Evolutionary conservation across 2,888 invertebrate species (phyloP).

Genomic region (Alviniconcha strummeri): DNA sequence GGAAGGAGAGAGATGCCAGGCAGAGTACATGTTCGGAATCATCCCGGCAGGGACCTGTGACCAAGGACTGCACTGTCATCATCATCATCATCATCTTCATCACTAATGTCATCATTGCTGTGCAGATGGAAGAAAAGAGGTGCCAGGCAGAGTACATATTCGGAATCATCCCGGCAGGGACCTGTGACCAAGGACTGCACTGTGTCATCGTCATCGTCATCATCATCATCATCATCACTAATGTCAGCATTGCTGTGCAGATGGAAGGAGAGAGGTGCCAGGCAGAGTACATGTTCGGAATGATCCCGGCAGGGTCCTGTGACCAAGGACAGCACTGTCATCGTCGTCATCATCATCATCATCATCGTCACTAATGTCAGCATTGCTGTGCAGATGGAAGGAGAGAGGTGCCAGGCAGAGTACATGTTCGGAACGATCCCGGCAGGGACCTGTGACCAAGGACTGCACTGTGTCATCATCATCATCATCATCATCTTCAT

Average conservation of each 20-base stretch:
- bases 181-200: slow-evolving; percentile 6
- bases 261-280: slow-evolving; percentile 19
- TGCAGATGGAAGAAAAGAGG: slow-evolving; percentile 8
- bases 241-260: background rate
- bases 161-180: background rate
- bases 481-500: too few relatives aligned
- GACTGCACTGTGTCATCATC: background rate
- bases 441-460: background rate
- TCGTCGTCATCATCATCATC: too few relatives aligned
- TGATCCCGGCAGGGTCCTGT: background rate
- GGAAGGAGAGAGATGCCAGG: slow-evolving; percentile 22
- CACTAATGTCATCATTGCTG: too few relatives aligned
- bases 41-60: background rate
- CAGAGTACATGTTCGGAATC: slow-evolving; percentile 2
- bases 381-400: slow-evolving; percentile 3
- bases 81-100: too few relatives aligned
- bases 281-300: slow-evolving; percentile 6
- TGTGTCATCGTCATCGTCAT: too few relatives aligned
- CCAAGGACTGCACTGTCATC: background rate
- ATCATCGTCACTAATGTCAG: too few relatives aligned
- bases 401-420: slow-evolving; percentile 21
- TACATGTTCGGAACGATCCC: background rate
- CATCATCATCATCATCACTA: too few relatives aligned
- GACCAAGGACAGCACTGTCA: slow-evolving; percentile 7
- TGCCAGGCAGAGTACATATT: slow-evolving; percentile 18